phyloP scores from a whole-genome alignment of 2,113 vertebrate species.

The Corythornis vintsioides region DNA sequence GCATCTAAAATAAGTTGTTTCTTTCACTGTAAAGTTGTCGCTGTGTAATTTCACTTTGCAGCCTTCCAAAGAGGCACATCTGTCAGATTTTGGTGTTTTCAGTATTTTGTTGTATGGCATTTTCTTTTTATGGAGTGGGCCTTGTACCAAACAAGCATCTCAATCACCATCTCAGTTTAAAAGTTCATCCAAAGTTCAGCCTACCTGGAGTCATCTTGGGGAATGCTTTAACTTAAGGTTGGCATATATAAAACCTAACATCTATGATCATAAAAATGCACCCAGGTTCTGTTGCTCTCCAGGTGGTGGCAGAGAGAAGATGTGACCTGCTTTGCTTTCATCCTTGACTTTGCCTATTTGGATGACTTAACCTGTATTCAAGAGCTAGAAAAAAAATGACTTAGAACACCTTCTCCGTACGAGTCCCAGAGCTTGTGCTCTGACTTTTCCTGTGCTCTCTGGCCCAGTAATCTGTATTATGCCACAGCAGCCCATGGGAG shows the following conservation, averaged over 20 bases:
- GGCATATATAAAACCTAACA: neutral
- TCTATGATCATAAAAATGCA: neutral
- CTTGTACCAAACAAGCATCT: neutral
- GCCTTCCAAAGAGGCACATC: neutral
- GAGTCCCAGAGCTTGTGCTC: neutral
- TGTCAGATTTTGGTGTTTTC: neutral
- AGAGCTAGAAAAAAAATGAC: neutral
- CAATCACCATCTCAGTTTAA: neutral
- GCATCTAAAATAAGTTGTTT: neutral
- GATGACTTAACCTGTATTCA: neutral
- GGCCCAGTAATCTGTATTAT: neutral
- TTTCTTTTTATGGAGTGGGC: neutral
- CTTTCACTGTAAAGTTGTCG: neutral
- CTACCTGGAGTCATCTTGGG: neutral
- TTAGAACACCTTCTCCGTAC: fast-evolving
- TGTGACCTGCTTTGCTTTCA: neutral
- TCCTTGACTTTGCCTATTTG: neutral
- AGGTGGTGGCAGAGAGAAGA: neutral
- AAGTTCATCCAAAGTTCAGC: neutral
- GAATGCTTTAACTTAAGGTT: neutral
- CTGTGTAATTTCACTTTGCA: neutral
- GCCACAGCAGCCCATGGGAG: neutral
- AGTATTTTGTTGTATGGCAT: neutral
- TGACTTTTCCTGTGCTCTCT: neutral
- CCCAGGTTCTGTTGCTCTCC: neutral